Base-by-base conservation (phyloP, 2,113 vertebrate genomes). In the Xenopus borealis region DNA sequence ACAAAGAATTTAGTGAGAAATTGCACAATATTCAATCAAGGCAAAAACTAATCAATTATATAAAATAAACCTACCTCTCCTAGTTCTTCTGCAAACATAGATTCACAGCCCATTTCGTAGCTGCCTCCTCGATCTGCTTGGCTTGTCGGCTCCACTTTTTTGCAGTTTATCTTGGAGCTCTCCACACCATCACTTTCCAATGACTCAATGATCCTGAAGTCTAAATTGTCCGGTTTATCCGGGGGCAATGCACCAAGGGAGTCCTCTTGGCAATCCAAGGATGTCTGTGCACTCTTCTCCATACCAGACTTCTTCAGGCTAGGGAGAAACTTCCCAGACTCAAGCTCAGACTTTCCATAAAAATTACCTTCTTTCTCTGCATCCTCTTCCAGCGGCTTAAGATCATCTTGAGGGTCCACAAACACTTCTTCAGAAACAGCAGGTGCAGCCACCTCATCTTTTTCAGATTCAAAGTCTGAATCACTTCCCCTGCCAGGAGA, bases 281-380 rank as follows among this genome's bases (percentile, higher is more conserved):
- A 99, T 11, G 98, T 99, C 91, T 99, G 98, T 12, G 98, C 98
- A 86, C 98, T 98, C 87, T 98, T 99, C 86, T 99, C 98, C 97
- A 99, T 99, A 80, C 96, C 98, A 78, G 96, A 95, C 79, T 98
- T 99, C 84, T 96, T 98, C 83, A 99, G 88, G 82, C 94, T 93
- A 81, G 96, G 97, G 81, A 98, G 91, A 81, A 99, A 98, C 83
- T 95, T 98, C 75, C 96, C 96, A 86, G 98, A 98, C 89, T 98
- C 96, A 47, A 98, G 94, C 93, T 99, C 97, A 12, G 91, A 95
- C 85, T 99, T 98, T 72, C 96, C 97, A 0, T 98, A 99, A 85
- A 95, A 98, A 78, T 94, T 94, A 80, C 96, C 94, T 88, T 99
- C 98, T 40, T 95, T 94, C 86, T 99, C 95, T 55, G 98, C 97